A percentile compares a stretch with the other conserved stretches of the same genome.
These are phyloP conservation scores for Hydrozoanthus tunicans DNA, from an alignment of 64 coral and sea anemone species.

Conservation along the genomic window DNA sequence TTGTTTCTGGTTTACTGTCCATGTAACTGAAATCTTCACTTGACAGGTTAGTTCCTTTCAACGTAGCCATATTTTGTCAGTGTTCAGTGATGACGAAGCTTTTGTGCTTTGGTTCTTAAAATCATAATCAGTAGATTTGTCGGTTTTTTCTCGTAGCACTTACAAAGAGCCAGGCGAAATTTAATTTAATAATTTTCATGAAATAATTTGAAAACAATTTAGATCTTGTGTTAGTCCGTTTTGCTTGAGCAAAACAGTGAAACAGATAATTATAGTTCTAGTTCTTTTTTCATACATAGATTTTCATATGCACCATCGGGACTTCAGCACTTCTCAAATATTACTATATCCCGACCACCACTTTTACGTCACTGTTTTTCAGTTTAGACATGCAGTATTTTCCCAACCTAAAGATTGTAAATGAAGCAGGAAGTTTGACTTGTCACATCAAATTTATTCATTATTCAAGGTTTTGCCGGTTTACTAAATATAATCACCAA, in stretches of 20 bases:
- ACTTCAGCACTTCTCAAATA: neutral
- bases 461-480: neutral
- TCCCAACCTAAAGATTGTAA: neutral
- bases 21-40: neutral
- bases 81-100: neutral
- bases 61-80: neutral
- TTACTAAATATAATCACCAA: neutral
- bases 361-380: neutral
- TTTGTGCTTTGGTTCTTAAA: neutral
- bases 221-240: neutral
- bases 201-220: neutral
- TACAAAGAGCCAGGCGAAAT: neutral
- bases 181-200: neutral
- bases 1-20: neutral
- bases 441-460: neutral
- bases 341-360: neutral
- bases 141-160: neutral
- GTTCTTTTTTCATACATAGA: neutral
- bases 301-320: conserved; percentile 4
- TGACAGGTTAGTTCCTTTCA: neutral
- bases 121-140: neutral
- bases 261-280: neutral
- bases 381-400: neutral
- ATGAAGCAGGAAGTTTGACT: conserved; percentile 24
- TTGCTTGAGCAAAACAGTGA: neutral